Percentiles rank a stretch among this genome's conserved stretches.
phyloP scores from a whole-genome alignment of 2,113 vertebrate species.

The Crotophaga sulcirostris region DNA sequence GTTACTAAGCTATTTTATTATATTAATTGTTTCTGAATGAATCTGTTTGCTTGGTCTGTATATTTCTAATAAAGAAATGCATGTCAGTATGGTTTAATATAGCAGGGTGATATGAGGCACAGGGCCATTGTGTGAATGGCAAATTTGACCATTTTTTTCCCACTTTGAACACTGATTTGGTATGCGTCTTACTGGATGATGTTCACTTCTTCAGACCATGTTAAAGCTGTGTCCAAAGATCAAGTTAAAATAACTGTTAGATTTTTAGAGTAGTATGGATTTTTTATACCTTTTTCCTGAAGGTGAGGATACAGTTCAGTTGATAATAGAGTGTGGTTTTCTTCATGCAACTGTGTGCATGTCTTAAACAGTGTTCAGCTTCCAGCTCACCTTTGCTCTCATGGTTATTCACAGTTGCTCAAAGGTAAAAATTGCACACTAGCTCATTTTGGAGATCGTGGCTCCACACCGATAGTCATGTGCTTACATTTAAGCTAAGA shows the following conservation, averaged over 20 bases:
- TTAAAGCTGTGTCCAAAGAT: neutral
- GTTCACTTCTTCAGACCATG: neutral
- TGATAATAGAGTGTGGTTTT: neutral
- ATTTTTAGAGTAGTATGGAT: neutral
- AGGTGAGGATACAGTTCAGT: neutral
- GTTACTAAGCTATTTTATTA: neutral
- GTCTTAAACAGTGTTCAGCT: neutral
- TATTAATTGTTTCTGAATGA: neutral
- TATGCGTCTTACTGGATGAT: neutral
- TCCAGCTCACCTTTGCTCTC: neutral
- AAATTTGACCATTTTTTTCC: neutral
- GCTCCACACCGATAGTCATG: neutral
- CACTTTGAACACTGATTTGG: neutral
- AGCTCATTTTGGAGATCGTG: fast-evolving
- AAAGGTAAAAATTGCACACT: neutral
- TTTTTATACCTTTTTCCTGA: neutral
- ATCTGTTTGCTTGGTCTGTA: neutral
- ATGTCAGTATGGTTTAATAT: neutral
- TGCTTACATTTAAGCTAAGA: neutral
- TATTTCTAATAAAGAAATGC: neutral
- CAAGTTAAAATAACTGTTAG: neutral
- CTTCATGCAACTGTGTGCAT: neutral
- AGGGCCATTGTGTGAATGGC: neutral
- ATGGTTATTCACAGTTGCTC: neutral
- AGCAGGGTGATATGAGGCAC: neutral